phyloP scores from a whole-genome alignment of 2,888 invertebrate genomes.

The Spatulosminthurus flaviceps region DNA sequence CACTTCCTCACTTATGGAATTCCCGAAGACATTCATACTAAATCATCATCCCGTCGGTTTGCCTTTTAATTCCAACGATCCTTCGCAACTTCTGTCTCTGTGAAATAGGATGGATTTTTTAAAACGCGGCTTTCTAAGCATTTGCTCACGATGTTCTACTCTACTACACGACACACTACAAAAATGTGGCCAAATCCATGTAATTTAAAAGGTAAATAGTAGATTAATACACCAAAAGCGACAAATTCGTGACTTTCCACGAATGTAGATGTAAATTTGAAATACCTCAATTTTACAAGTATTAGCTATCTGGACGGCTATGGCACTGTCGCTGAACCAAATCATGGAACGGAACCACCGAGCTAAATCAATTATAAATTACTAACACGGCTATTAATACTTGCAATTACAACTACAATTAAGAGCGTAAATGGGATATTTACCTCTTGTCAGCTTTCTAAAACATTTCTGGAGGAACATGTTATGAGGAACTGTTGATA shows the following conservation, averaged over 20 bases:
- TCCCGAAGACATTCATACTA: background rate
- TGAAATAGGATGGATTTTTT: background rate
- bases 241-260: background rate
- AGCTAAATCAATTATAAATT: background rate
- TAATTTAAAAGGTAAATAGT: background rate
- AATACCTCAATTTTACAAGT: no score
- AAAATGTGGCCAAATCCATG: constrained; percentile 12
- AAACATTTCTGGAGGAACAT: no score
- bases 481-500: no score
- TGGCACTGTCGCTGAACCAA: no score
- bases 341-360: no score
- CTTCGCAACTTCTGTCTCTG: background rate
- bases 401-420: no score
- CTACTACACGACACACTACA: background rate
- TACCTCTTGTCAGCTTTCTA: no score
- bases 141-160: background rate
- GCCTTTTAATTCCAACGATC: constrained; percentile 18
- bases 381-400: no score
- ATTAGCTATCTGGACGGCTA: no score
- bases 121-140: background rate
- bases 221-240: background rate
- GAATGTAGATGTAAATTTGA: no score
- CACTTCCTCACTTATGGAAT: constrained; percentile 3
- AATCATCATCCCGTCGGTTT: background rate
- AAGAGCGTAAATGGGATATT: no score